Evolutionary conservation across 2,113 vertebrate genomes (phyloP).

Genomic region (Lasiurus cinereus): DNA sequence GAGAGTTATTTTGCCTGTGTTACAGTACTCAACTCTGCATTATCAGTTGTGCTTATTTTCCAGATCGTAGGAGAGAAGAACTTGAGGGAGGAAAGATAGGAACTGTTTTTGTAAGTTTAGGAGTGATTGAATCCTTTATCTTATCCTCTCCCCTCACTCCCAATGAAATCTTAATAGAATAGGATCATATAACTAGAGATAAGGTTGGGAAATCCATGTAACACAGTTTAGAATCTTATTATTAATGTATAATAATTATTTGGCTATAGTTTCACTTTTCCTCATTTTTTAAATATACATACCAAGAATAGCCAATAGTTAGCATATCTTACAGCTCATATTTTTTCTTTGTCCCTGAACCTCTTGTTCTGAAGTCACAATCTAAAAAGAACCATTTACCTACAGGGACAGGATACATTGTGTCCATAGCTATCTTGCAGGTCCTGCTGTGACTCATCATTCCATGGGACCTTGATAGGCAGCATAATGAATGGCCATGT

Average conservation of each 20-base stretch:
- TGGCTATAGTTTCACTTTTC: neutral
- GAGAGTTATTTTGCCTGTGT: neutral
- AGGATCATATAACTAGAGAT: neutral
- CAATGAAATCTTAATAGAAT: constrained; percentile 25
- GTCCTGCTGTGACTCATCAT: too few species aligned
- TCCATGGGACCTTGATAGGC: neutral
- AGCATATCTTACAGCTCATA: neutral
- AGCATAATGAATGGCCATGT: neutral
- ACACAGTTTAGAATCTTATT: neutral
- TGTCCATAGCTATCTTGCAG: neutral
- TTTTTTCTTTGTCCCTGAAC: neutral
- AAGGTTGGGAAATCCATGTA: neutral
- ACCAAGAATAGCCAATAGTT: neutral
- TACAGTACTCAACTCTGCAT: neutral
- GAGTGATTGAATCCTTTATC: neutral
- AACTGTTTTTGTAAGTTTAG: neutral
- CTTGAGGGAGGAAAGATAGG: neutral
- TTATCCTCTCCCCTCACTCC: neutral
- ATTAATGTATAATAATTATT: neutral
- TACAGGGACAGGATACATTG: neutral
- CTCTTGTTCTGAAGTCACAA: neutral
- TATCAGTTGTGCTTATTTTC: neutral
- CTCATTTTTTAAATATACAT: neutral
- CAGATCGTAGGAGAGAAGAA: neutral
- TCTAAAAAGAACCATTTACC: neutral